Evolutionary conservation across 2,888 invertebrate species (phyloP), one percentile per base, ranked within the genome.

Genomic region (Drosophila paranaensis): DNA sequence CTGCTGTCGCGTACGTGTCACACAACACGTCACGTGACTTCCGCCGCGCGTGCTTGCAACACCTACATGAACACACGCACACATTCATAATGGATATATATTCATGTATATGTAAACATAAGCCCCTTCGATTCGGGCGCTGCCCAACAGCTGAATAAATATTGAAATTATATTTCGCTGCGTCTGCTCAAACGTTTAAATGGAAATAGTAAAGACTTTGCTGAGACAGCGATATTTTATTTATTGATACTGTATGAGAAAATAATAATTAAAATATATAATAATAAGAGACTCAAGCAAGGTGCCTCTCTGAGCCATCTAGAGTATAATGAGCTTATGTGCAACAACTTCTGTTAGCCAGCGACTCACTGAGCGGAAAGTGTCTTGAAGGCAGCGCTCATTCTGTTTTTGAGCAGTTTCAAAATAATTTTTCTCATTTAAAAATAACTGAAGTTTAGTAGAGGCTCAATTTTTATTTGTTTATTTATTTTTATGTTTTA

Each of bases 11-110:
- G 82, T 89, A 82, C 88, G 87, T 90, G 90, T 82, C 89, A 86
- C 81, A 80, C 86, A 86, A 81, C 86, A 90, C 84, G 76, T 89
- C 89, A 86, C 90, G 90, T 90, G 88, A 86, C 86, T 86, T 86
- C 86, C 86, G 90, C 67, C 70, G 82, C 86, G 90, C 86, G 90
- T 86, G 86, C 81, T 73, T 61, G 78, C 86, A 82, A 86, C 86
- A 89, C 86, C 86, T 89, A 63, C 57, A 25, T 20, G 8, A 30
- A n/a, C 27, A 39, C 53, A 53, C 39, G 25, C 11, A 40, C 27
- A 27, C 6, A 6, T 14, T 30, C 3, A 30, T n/a, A 27, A 46
- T 11, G 2, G 6, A n/a, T 13, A 25, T 10, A 53, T 25, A 35
- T 37, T 39, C 10, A 53, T 25, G 25, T 53, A 39, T 53, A 27